Evolutionary conservation across 2,113 vertebrate species (phyloP).

Genomic region (Eudyptes chrysolophus): DNA sequence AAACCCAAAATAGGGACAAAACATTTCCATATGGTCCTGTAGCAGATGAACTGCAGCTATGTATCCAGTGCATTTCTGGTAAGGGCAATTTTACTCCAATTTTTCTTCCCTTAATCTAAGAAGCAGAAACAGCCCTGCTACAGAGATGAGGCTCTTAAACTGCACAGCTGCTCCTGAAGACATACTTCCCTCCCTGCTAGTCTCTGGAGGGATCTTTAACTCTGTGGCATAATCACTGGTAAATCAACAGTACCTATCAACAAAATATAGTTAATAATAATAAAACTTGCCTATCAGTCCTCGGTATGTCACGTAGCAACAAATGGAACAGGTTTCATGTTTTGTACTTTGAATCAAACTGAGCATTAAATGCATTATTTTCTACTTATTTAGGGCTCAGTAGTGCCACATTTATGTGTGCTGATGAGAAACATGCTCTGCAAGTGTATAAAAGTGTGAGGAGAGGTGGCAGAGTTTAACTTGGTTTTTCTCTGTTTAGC

Average conservation of each 20-base stretch:
- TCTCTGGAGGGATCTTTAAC: not conserved
- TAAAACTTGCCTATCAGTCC: not conserved
- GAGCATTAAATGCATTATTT: conserved; percentile 39
- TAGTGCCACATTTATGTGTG: not conserved
- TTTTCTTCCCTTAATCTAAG: not conserved
- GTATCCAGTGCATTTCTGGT: not conserved
- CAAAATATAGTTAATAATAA: not conserved
- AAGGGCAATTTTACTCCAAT: not conserved
- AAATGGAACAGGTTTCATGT: not conserved
- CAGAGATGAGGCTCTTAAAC: not conserved
- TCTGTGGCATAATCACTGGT: not conserved
- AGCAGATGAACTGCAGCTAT: not conserved
- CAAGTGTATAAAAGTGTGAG: not conserved
- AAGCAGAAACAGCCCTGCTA: not conserved
- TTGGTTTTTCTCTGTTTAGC: not conserved
- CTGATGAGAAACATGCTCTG: conserved; percentile 1
- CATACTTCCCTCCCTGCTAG: not conserved
- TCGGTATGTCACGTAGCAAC: not conserved
- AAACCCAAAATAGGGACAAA: not conserved
- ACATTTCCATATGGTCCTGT: not conserved
- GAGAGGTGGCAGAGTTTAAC: not conserved
- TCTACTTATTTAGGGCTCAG: conserved; percentile 10
- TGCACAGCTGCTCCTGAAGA: not conserved
- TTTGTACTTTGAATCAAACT: not conserved
- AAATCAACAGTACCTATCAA: conserved; percentile 8